Conservation (phyloP, 2,888 invertebrate genomes). For the Villa cingulata region DNA sequence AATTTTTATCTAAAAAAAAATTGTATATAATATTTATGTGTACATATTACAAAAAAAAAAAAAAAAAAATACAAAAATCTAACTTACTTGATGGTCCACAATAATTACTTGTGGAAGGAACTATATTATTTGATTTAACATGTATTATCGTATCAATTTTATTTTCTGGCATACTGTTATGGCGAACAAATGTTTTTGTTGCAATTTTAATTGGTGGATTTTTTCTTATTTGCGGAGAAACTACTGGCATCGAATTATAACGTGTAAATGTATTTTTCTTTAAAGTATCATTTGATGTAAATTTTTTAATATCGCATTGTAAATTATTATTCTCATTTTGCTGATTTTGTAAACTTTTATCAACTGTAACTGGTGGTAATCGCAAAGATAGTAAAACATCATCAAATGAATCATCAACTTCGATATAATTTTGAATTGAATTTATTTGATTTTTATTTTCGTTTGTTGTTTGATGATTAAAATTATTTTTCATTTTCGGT, state of each 20-base stretch:
- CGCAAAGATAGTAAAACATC: conserved; percentile 4
- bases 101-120: too few relatives aligned
- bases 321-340: background rate
- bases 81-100: too few relatives aligned
- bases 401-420: conserved; percentile 4
- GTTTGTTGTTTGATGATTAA: too few relatives aligned
- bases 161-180: background rate
- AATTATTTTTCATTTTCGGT: too few relatives aligned
- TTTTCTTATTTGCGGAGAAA: background rate
- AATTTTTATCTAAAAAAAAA: background rate
- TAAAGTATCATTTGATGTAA: too few relatives aligned
- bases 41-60: too few relatives aligned
- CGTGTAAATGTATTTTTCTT: background rate
- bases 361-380: too few relatives aligned
- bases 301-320: too few relatives aligned
- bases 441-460: background rate
- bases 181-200: background rate
- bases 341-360: background rate
- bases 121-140: too few relatives aligned
- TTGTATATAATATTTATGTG: too few relatives aligned
- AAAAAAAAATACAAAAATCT: too few relatives aligned
- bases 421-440: background rate
- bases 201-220: background rate
- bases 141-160: background rate
- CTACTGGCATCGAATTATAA: background rate